phyloP scores from a whole-genome alignment of 2,888 invertebrate genomes.

The Eurois occulta region DNA sequence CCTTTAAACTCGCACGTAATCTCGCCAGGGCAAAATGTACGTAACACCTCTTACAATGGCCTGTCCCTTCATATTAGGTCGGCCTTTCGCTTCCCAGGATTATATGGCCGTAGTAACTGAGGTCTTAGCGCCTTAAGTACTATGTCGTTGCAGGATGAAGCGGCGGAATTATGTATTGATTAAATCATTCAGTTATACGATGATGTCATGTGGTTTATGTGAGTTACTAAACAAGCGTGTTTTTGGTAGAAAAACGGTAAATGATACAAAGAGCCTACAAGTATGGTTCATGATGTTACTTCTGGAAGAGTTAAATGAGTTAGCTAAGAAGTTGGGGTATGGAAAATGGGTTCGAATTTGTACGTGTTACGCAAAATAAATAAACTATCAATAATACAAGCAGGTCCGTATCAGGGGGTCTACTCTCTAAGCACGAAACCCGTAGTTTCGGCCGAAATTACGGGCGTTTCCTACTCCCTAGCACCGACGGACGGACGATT shows the following conservation, averaged over 20 bases:
- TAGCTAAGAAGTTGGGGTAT: background rate
- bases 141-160: constrained; percentile 69
- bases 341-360: background rate
- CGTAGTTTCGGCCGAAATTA: too few species aligned
- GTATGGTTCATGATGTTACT: background rate
- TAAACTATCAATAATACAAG: background rate
- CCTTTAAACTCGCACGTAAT: constrained; percentile 80
- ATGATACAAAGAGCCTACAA: background rate
- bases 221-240: background rate
- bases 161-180: constrained; percentile 74
- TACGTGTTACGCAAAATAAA: background rate
- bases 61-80: constrained; percentile 86
- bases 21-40: constrained; percentile 81
- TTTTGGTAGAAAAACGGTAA: background rate
- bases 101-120: constrained; percentile 78
- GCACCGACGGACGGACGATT: too few species aligned
- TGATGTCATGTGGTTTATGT: constrained; percentile 25
- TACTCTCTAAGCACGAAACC: too few species aligned
- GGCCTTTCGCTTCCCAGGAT: constrained; percentile 77
- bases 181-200: constrained; percentile 65
- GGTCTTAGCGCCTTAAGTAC: constrained; percentile 74
- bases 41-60: constrained; percentile 84
- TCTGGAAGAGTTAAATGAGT: background rate
- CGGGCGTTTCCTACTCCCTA: too few species aligned
- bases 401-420: too few species aligned